phyloP scores from a whole-genome alignment of 2,888 invertebrate species.

The Patella pellucida region DNA sequence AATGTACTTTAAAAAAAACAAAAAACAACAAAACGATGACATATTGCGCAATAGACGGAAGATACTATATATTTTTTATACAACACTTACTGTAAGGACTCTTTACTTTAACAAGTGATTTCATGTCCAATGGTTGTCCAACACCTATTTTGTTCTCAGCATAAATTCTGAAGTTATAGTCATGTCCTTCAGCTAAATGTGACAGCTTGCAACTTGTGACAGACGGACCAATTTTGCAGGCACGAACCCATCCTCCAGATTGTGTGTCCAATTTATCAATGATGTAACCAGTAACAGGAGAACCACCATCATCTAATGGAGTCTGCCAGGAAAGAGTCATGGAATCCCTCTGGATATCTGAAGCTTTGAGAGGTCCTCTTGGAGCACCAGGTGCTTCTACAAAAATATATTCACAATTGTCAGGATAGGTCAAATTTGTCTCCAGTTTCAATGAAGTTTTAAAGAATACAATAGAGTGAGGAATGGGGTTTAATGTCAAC shows the following conservation, averaged over 20 bases:
- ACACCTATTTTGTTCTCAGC: constrained; percentile 70
- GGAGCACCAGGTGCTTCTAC: constrained; percentile 63
- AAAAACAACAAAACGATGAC: not conserved
- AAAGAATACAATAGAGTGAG: too few relatives aligned
- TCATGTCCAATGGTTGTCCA: constrained; percentile 78
- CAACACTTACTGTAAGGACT: constrained; percentile 78
- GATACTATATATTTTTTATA: too few relatives aligned
- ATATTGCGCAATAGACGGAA: not conserved
- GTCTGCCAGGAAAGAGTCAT: constrained; percentile 66
- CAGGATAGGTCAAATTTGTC: not conserved
- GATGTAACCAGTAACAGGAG: constrained; percentile 65
- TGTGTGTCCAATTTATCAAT: constrained; percentile 61
- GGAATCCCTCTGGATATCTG: constrained; percentile 54
- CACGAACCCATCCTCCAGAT: constrained; percentile 60
- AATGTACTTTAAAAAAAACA: not conserved
- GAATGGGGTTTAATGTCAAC: too few relatives aligned
- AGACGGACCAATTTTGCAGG: constrained; percentile 47
- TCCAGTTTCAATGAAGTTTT: not conserved
- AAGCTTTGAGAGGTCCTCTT: constrained; percentile 48
- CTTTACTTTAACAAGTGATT: constrained; percentile 76
- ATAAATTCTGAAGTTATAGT: constrained; percentile 67
- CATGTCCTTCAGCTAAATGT: constrained; percentile 52
- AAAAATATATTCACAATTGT: constrained; percentile 12
- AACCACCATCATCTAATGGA: constrained; percentile 66
- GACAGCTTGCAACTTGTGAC: constrained; percentile 38